Conservation (phyloP, 2,888 invertebrate genomes). For the Sarcophaga variegata region DNA sequence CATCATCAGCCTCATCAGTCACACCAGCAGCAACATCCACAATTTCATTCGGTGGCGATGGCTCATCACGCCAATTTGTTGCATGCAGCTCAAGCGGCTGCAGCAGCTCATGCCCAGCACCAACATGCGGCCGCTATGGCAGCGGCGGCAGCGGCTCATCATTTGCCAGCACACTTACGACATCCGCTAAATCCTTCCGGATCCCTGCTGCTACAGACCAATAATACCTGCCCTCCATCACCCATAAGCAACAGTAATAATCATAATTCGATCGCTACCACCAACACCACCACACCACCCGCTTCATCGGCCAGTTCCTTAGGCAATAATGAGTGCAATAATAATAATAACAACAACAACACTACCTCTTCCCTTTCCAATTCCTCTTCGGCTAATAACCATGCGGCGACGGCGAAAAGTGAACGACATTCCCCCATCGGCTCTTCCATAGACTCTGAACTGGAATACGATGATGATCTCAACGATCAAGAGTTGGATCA, state of each 20-base stretch:
- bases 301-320: constrained; percentile 75
- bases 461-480: constrained; percentile 80
- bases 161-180: constrained; percentile 69
- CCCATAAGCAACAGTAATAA: constrained; percentile 55
- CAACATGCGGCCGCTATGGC: constrained; percentile 75
- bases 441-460: constrained; percentile 81
- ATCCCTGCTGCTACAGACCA: constrained; percentile 72
- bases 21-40: constrained; percentile 61
- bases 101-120: constrained; percentile 77
- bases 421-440: constrained; percentile 81
- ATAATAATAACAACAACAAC: constrained; percentile 53
- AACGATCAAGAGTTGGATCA: constrained; percentile 77
- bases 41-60: constrained; percentile 75
- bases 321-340: constrained; percentile 71
- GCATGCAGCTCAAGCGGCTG: constrained; percentile 78
- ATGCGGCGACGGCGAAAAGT: constrained; percentile 75
- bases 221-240: constrained; percentile 41
- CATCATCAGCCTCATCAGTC: constrained; percentile 53
- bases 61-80: constrained; percentile 79
- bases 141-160: constrained; percentile 71
- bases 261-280: not conserved
- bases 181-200: constrained; percentile 78
- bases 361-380: constrained; percentile 58
- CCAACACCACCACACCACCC: constrained; percentile 74
- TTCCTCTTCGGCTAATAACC: constrained; percentile 39